Conservation (phyloP, 2,797 vertebrate species). For the Esox lucius region DNA sequence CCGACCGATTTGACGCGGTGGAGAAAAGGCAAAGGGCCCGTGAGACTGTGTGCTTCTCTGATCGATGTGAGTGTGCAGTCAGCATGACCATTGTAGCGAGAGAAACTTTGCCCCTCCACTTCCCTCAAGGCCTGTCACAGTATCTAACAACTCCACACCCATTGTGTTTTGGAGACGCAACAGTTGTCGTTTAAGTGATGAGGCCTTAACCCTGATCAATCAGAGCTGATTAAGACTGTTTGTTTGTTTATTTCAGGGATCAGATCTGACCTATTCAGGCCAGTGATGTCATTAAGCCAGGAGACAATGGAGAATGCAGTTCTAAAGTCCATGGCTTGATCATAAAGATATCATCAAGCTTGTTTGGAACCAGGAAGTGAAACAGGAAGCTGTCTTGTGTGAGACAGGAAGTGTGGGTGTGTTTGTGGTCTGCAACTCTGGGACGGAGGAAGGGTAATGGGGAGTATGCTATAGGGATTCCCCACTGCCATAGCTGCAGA, state of each 20-base stretch:
- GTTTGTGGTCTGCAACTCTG: constrained; percentile 27
- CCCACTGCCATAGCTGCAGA: neutral
- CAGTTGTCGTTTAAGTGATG: neutral
- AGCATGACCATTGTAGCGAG: neutral
- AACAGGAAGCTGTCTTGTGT: constrained; percentile 24
- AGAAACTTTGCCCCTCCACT: neutral
- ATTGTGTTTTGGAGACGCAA: neutral
- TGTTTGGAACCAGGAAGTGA: constrained; percentile 17
- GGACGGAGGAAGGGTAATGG: constrained; percentile 22
- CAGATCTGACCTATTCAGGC: neutral
- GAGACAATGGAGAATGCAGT: neutral
- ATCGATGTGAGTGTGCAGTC: neutral
- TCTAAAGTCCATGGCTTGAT: neutral
- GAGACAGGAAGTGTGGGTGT: constrained; percentile 25
- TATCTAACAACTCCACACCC: neutral
- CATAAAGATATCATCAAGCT: neutral
- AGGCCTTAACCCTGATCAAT: neutral
- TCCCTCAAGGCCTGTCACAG: neutral
- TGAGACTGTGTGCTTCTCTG: neutral
- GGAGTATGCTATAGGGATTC: neutral
- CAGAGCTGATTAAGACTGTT: neutral
- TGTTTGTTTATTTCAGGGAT: neutral
- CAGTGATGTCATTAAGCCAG: neutral
- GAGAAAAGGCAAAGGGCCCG: neutral
- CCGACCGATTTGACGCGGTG: neutral